A percentile compares a stretch with the other conserved stretches of the same genome.
phyloP scores from a whole-genome alignment of 2,797 vertebrate species.

The Mallotus villosus region DNA sequence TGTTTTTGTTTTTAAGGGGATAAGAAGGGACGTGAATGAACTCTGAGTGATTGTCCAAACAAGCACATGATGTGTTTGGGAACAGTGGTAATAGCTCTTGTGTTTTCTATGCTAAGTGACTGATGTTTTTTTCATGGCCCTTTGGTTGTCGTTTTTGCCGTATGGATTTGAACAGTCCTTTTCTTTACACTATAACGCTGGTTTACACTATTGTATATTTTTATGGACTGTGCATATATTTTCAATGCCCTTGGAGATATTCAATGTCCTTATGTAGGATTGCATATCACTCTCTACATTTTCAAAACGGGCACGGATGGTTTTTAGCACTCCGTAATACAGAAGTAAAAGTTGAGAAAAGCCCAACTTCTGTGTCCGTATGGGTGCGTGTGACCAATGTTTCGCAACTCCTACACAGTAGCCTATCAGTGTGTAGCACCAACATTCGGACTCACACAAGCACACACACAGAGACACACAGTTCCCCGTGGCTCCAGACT shows the following conservation, averaged over 20 bases:
- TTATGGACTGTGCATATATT: no score
- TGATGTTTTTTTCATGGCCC: background rate
- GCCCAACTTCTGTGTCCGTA: no score
- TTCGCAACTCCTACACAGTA: no score
- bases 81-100: slow-evolving; percentile 8
- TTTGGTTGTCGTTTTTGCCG: background rate
- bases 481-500: slow-evolving; percentile 46
- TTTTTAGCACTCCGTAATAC: no score
- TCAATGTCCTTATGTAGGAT: no score
- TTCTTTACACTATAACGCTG: background rate
- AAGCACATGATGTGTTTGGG: slow-evolving; percentile 42
- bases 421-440: background rate
- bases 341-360: no score
- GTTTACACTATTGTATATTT: no score
- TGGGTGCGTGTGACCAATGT: no score
- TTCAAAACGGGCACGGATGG: no score
- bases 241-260: no score
- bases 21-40: slow-evolving; percentile 42
- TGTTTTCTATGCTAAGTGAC: background rate
- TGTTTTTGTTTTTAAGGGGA: slow-evolving; percentile 59
- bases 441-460: slow-evolving; percentile 26
- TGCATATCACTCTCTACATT: no score
- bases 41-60: slow-evolving; percentile 31
- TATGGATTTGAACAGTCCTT: background rate
- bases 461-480: slow-evolving; percentile 35